These are phyloP conservation scores for Zaprionus inermis DNA, from an alignment of 1,140 invertebrate genomes.

Conservation along the genomic window DNA sequence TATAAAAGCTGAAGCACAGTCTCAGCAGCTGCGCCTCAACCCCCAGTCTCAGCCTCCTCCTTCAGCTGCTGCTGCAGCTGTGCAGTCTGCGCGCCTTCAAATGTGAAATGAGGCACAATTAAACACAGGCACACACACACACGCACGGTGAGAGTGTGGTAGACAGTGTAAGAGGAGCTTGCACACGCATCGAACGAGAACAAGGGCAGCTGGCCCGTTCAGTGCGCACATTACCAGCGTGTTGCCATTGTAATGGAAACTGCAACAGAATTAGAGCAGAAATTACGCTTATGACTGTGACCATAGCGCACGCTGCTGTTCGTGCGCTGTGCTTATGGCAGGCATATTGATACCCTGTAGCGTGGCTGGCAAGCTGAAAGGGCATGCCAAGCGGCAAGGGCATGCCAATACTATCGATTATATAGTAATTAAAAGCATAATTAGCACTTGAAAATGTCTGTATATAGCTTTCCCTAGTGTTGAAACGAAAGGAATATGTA, in stretches of 20 bases:
- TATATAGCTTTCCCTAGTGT: no score
- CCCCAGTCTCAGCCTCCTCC: neutral
- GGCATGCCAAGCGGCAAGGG: neutral
- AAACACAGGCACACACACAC: conserved; percentile 15
- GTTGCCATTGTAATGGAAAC: conserved; percentile 43
- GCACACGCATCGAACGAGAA: neutral
- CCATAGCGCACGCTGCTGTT: conserved; percentile 19
- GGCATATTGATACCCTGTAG: conserved; percentile 26
- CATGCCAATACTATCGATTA: no score
- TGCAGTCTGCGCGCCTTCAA: conserved; percentile 12
- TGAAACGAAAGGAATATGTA: no score
- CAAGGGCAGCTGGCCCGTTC: neutral
- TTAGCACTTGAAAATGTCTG: no score
- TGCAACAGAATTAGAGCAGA: conserved; percentile 63
- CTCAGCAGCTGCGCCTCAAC: neutral
- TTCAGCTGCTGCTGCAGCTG: conserved; percentile 19
- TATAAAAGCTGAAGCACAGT: conserved; percentile 27
- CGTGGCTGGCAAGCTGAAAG: accelerated
- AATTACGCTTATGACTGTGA: conserved; percentile 58
- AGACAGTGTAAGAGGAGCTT: neutral
- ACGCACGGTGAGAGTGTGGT: neutral
- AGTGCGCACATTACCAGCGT: conserved; percentile 35
- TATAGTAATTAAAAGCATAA: no score
- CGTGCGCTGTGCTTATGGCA: conserved; percentile 15
- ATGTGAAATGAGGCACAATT: conserved; percentile 47